Evolutionary conservation across 1,140 invertebrate genomes (phyloP).

Genomic region (Drosophila ficusphila): DNA sequence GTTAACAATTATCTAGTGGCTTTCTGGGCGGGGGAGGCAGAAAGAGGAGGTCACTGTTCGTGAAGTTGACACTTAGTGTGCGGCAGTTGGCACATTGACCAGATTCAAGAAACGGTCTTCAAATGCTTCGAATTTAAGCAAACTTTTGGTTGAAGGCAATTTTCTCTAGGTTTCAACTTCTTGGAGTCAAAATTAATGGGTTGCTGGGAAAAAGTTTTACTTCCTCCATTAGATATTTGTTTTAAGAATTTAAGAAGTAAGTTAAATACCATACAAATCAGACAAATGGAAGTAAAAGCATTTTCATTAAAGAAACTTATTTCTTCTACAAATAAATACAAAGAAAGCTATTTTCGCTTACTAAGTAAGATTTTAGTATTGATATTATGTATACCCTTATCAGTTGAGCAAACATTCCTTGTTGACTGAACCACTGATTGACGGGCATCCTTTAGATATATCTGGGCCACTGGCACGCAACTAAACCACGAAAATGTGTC

Average conservation of each 20-base stretch:
- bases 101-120: not conserved
- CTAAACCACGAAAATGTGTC: slow-evolving; percentile 49
- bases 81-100: slow-evolving; percentile 38
- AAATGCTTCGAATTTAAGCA: not conserved
- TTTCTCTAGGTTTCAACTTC: not conserved
- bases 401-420: not conserved
- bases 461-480: slow-evolving; percentile 3
- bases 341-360: too few relatives aligned
- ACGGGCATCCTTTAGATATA: slow-evolving; percentile 14
- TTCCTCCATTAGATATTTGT: too few relatives aligned
- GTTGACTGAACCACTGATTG: slow-evolving; percentile 4
- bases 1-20: slow-evolving; percentile 74
- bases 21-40: slow-evolving; percentile 15
- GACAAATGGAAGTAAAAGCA: too few relatives aligned
- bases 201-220: too few relatives aligned
- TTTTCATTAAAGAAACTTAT: too few relatives aligned
- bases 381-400: not conserved
- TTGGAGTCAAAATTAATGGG: not conserved
- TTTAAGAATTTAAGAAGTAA: too few relatives aligned
- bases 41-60: slow-evolving; percentile 11
- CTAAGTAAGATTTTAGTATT: not conserved
- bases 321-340: too few relatives aligned
- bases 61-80: slow-evolving; percentile 39
- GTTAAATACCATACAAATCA: too few relatives aligned
- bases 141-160: not conserved